These are phyloP conservation scores for Belgica antarctica DNA, from an alignment of 2,888 invertebrate species.

Conservation along the genomic window DNA sequence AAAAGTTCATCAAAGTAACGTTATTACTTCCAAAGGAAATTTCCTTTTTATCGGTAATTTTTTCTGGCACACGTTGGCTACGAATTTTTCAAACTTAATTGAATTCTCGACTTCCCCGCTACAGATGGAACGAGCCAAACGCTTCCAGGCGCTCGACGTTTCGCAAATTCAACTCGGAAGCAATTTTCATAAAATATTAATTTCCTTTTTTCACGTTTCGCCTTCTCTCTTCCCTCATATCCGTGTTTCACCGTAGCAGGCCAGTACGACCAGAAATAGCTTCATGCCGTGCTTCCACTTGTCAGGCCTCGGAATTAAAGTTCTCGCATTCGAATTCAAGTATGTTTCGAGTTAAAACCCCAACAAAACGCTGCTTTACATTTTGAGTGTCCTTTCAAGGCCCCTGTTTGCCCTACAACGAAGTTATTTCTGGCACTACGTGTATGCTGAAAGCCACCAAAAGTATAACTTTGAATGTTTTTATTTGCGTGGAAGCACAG, in stretches of 20 bases:
- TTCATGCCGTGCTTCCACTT: no score
- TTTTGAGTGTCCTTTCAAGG: no score
- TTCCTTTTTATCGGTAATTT: not conserved
- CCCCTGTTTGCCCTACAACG: no score
- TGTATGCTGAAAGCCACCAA: no score
- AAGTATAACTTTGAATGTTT: no score
- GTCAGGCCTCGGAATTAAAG: not conserved
- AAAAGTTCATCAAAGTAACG: constrained; percentile 3
- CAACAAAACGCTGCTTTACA: no score
- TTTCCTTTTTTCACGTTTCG: constrained; percentile 32
- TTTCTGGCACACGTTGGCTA: not conserved
- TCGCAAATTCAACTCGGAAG: constrained; percentile 33
- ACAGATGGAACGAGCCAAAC: not conserved
- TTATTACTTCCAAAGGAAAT: constrained; percentile 5
- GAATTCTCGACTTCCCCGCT: not conserved
- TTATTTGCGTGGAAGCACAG: no score
- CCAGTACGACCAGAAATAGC: no score
- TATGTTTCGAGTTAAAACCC: no score
- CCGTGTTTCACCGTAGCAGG: constrained; percentile 7
- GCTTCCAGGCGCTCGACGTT: constrained; percentile 10
- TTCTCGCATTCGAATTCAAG: no score
- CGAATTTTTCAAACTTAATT: not conserved
- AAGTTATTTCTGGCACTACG: no score
- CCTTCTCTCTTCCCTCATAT: not conserved
- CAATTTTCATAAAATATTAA: constrained; percentile 43